Evolutionary conservation across 2,888 invertebrate genomes (phyloP).

Genomic region (Brachypterus glaber): DNA sequence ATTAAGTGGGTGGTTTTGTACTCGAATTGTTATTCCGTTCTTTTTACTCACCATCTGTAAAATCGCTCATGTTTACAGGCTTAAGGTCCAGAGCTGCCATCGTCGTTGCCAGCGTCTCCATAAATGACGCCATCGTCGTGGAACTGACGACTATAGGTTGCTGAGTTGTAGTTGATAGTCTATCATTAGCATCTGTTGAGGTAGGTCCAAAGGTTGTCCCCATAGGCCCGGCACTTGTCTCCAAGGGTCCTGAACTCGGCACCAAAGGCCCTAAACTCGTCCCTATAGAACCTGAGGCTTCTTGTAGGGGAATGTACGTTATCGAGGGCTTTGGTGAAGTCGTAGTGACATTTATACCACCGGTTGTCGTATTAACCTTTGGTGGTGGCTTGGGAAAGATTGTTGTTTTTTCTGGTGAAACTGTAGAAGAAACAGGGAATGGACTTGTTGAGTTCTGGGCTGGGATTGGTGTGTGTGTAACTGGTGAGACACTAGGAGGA

Average conservation of each 20-base stretch:
- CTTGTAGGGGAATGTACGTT: conserved; percentile 18
- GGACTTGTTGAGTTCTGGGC: not conserved
- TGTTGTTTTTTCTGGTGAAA: not conserved
- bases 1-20: not conserved
- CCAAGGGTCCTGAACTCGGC: no score
- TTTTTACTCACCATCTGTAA: conserved; percentile 36
- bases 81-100: conserved; percentile 9
- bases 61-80: conserved; percentile 38
- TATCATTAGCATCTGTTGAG: conserved; percentile 14
- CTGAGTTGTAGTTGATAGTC: conserved; percentile 25
- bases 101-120: conserved; percentile 1
- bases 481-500: conserved; percentile 36
- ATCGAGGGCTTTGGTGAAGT: conserved; percentile 22
- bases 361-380: conserved; percentile 14
- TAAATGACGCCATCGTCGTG: not conserved
- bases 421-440: not conserved
- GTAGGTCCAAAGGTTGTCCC: conserved; percentile 11
- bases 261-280: no score
- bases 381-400: conserved; percentile 3
- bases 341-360: conserved; percentile 24
- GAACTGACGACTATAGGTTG: conserved; percentile 10
- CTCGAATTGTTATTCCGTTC: not conserved
- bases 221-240: no score
- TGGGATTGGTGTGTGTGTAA: conserved; percentile 1
- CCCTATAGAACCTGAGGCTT: no score